Evolutionary conservation across 2,888 invertebrate genomes (phyloP), one percentile per base, ranked within the genome.

Genomic region (Tricholauxania praeusta): DNA sequence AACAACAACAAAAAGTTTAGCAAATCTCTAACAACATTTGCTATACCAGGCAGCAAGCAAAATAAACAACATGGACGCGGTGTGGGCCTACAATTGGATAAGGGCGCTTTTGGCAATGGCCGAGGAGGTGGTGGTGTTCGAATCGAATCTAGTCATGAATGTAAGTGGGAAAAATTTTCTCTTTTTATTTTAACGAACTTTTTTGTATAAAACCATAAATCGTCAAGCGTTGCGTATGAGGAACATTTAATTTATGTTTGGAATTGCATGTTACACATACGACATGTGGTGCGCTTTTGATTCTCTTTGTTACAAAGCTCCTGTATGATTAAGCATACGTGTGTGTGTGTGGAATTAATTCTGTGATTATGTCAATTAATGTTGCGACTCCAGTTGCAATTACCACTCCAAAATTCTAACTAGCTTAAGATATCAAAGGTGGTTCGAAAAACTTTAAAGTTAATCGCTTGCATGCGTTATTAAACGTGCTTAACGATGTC

Each of bases 41-140:
- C 83, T 22, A 83, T 83, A 17, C 83, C 84, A 19, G 84, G 80
- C 47, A 81, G 19, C 17, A 12, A 49, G 12, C 48, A 64, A 49
- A 48, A 51, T 17, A 48, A 64, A 12, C 83, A 59, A 84, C 84
- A 83, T 80, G 82, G 83, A 47, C 84, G 82, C 17, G 84, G 83
- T 72, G 81, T 83, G 5, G 83, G 84, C 28, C 74, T 84, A n/a
- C 83, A 84, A 60, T 75, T 84, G 74, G 84, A 84, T 71, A 84
- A 83, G 63, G 81, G 80, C 10, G 79, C 81, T 15, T 81, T 83
- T 17, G 82, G 80, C 15, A 79, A 79, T 17, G 80, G 81, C 1
- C 75, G 79, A 12, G 81, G 79, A n/a, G 72, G 52, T 15, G 75
- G 60, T 17, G 77, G 78, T 5, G 69, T 83, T 32, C 80, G 75